phyloP scores from a whole-genome alignment of 2,888 invertebrate genomes.

The Trimorus sp. region DNA sequence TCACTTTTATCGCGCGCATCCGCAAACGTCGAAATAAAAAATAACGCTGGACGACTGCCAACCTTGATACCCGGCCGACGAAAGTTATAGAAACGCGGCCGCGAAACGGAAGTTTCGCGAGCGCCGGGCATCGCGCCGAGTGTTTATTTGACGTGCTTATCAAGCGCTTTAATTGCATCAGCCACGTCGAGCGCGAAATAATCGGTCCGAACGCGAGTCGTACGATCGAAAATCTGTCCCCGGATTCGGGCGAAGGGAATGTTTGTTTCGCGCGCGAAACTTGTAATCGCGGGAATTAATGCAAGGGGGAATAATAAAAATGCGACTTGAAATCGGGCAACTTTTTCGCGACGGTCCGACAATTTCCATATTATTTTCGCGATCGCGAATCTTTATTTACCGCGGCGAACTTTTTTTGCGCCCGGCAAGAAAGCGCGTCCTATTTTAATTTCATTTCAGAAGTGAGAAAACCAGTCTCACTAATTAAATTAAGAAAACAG shows the following conservation, averaged over 20 bases:
- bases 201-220: neutral
- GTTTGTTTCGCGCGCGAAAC: too few relatives aligned
- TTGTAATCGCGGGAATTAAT: too few relatives aligned
- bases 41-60: constrained; percentile 49
- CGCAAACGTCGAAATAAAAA: constrained; percentile 36
- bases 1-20: constrained; percentile 50
- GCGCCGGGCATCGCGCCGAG: neutral
- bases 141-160: constrained; percentile 39
- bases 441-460: constrained; percentile 38
- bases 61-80: constrained; percentile 13
- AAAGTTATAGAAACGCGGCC: constrained; percentile 43
- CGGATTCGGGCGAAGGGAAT: too few relatives aligned
- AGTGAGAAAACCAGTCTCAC: constrained; percentile 11
- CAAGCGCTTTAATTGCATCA: constrained; percentile 8
- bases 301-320: neutral
- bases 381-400: constrained; percentile 28
- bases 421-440: constrained; percentile 10
- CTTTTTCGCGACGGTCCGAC: neutral
- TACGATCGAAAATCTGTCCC: neutral
- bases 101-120: constrained; percentile 14
- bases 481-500: constrained; percentile 38
- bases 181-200: neutral
- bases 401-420: constrained; percentile 17
- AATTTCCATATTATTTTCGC: constrained; percentile 25
- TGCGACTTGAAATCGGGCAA: neutral